A percentile compares a stretch with the other conserved stretches of the same genome.
phyloP scores from a whole-genome alignment of 2,113 vertebrate species.

The Hydrochoerus hydrochaeris region DNA sequence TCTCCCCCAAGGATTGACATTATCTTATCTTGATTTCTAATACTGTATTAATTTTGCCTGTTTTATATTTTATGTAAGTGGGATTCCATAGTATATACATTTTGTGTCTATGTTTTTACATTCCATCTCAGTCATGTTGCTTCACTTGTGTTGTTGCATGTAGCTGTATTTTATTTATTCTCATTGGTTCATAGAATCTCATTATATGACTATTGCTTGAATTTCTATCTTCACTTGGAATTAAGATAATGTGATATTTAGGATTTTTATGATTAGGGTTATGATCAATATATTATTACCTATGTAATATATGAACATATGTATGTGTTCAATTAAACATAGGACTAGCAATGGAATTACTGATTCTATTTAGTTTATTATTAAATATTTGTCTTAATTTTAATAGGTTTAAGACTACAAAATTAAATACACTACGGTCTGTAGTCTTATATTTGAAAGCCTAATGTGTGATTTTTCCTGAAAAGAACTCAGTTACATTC shows the following conservation, averaged over 20 bases:
- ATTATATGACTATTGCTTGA: fast-evolving
- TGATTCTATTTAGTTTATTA: conserved; percentile 10
- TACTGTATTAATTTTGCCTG: not conserved
- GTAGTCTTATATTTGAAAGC: not conserved
- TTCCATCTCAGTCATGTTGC: not conserved
- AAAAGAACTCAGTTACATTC: not conserved
- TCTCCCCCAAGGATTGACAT: not conserved
- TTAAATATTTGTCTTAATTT: not conserved
- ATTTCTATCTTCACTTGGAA: not conserved
- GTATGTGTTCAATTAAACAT: not conserved
- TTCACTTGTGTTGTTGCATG: not conserved
- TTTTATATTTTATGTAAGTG: not conserved
- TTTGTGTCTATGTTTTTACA: not conserved
- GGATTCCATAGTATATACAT: not conserved
- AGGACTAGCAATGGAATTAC: not conserved
- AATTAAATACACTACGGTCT: not conserved
- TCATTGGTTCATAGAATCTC: not conserved
- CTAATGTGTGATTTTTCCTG: not conserved
- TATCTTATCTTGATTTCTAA: not conserved
- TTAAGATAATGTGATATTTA: not conserved
- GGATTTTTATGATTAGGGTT: not conserved
- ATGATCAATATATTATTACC: not conserved
- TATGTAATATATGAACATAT: not conserved
- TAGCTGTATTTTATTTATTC: not conserved
- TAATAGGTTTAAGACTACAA: not conserved